Evolutionary conservation across 2,888 invertebrate genomes (phyloP), one percentile per base, ranked within the genome.

Genomic region (Bedellia somnulentella): DNA sequence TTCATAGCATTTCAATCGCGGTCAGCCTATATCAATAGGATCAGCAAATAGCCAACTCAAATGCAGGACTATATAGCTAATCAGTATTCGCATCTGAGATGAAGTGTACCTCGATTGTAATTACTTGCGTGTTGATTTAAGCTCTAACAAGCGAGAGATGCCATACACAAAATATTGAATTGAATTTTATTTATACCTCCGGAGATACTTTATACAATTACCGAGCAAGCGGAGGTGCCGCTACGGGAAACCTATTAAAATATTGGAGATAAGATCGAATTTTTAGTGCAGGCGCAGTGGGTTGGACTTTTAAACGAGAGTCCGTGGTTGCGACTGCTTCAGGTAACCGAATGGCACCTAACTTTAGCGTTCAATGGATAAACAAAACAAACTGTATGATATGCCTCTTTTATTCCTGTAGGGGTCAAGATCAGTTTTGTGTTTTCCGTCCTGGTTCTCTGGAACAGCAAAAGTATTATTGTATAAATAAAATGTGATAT

Each of bases 111-210:
- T 57, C 57, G 54, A 57, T 62, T 63, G 70, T 71, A 70, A 73
- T 71, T 71, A 66, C 62, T 64, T 67, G 64, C 63, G 59, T 71
- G 70, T 73, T 71, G 70, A 67, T 70, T 68, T 70, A 71, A 70
- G 63, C 64, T 63, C 64, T 67, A 71, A 66, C 66, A 58, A 49
- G 46, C 47, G 49, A 44, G 52, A 41, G 44, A 43, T 42, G 47
- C 46, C 47, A 49, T 47, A 43, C 43, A 41, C 45, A 38, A 51
- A 49, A 59, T 64, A 64, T 68, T 61, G 60, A 63, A 67, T 66
- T 30, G 30, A 24, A 30, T 30, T 29, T 29, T 29, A 29, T 29
- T 62, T 63, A 67, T 63, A 59, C 49, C 53, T 54, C 44, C 45
- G 44, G 48, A 58, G 48, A 57, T 62, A 58, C 57, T 58, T 61